Base-by-base conservation (phyloP, 2,888 invertebrate genomes). In the Temnothorax rugatulus region DNA sequence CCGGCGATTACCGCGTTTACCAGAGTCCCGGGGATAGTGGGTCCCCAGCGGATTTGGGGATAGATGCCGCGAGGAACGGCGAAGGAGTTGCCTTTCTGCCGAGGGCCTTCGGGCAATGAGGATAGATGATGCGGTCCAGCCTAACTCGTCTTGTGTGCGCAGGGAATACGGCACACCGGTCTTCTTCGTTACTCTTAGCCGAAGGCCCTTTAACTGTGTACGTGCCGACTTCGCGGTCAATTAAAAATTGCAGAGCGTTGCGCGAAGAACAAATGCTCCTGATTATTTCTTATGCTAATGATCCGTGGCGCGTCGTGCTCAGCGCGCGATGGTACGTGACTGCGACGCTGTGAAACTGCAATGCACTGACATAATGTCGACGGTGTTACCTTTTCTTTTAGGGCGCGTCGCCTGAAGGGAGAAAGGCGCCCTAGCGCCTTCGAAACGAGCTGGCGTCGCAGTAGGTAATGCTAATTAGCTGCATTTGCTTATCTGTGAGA, bases 81-180 rank as follows among this genome's bases (percentile, higher is more conserved):
- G 71, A 84, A 59, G 41, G 52, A 69, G 86, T 25, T 41, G 25
- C 66, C 44, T 25, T 47, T 47, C 66, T 25, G 74, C 77, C 61
- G 57, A 66, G 81, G 86, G 85, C 69, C 81, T 69, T 15, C 25
- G 38, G 82, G 77, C 88, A 86, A 90, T 90, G 88, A 90, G 87
- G 86, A 91, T 90, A 86, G 89, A 91, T 87, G 90, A 88, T 79
- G 84, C 74, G 79, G 86, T 73, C 79, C 57, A 73, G 83, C 82
- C 54, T 75, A 87, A 89, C 86, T 89, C 87, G 83, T 87, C 77
- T 77, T 84, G 59, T 61, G 44, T 50, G 29, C 63, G 25, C 54
- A 13, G 9, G 29, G 34, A 11, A 47, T 52, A 11, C n/a, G 61
- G 15, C 15, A 57, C n/a, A 57, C 29, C 29, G 9, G n/a, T 21